Conservation (phyloP, 2,797 vertebrate genomes). For the Rhincodon typus region DNA sequence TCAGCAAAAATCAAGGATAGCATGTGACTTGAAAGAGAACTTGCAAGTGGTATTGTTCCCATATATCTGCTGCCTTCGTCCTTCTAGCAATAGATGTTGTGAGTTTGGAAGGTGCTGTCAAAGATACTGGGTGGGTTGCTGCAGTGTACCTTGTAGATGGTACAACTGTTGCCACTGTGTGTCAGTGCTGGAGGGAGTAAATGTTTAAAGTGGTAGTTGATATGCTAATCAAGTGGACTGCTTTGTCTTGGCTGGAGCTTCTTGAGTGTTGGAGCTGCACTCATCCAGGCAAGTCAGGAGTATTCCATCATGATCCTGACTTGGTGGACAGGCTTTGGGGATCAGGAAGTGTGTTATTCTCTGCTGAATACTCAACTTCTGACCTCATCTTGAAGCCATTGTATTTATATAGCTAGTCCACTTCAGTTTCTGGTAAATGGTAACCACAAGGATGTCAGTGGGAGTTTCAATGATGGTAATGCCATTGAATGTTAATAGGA, state of each 20-base stretch:
- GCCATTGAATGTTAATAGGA: no score
- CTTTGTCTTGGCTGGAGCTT: no score
- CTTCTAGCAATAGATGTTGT: background rate
- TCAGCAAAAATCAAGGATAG: background rate
- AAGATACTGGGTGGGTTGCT: background rate
- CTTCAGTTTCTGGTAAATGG: no score
- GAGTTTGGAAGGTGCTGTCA: background rate
- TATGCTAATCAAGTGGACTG: background rate
- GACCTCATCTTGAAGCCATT: no score
- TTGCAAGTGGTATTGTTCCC: background rate
- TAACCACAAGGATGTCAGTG: no score
- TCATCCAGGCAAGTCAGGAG: background rate
- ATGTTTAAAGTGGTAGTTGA: background rate
- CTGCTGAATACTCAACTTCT: no score
- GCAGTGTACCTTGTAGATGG: background rate
- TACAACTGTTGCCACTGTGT: no score
- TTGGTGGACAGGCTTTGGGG: background rate
- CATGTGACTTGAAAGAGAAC: background rate
- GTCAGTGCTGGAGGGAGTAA: background rate
- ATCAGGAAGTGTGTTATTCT: no score
- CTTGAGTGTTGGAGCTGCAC: no score
- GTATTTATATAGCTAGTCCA: no score
- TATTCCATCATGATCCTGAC: background rate
- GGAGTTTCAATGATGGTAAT: no score
- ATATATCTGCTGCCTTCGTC: background rate